Base-by-base conservation (phyloP, 2,113 vertebrate genomes). In the Paramisgurnus dabryanus region DNA sequence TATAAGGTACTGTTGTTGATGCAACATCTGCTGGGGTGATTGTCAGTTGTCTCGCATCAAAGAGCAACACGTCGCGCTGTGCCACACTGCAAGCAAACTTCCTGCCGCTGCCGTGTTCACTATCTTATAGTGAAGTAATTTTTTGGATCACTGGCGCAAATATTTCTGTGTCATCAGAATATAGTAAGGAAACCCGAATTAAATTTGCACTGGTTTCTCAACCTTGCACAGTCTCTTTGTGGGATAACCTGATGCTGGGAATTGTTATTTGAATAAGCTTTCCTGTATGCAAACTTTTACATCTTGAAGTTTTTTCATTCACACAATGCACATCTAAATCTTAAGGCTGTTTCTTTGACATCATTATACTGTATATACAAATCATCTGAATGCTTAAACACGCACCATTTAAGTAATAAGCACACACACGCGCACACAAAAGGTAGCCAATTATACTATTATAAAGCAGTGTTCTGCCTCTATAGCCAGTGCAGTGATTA, bases 81-180 rank as follows among this genome's bases (percentile, higher is more conserved):
- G 71, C 22, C 65, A 68, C 84, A 83, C 78, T 79, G 80, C 84
- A 89, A 85, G 86, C 86, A 86, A 79, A 89, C 47, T 71, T 89
- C 78, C 82, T 87, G 88, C 86, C 41, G 57, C 79, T 50, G 78
- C 85, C 58, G 79, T 82, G 80, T 80, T 70, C 85, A 87, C 86
- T 88, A 88, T 89, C 87, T 87, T 86, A 85, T 84, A 86, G 83
- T 84, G 86, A 89, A 87, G 84, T 84, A 80, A 91, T 87, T 85
- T 83, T 86, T 87, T 88, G 82, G 80, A 89, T 82, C 87, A 84
- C 86, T 87, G 89, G 90, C 86, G 86, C 83, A 22, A 76, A 85
- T 79, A 77, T 68, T 82, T 80, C 73, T 69, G 75, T 80, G 84
- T 88, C 75, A 70, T 86, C 80, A 87, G 73, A 82, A 80, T 79